Percentiles rank a stretch among this genome's conserved stretches.
phyloP scores from a whole-genome alignment of 2,113 vertebrate genomes.

The Melanocharis versteri region DNA sequence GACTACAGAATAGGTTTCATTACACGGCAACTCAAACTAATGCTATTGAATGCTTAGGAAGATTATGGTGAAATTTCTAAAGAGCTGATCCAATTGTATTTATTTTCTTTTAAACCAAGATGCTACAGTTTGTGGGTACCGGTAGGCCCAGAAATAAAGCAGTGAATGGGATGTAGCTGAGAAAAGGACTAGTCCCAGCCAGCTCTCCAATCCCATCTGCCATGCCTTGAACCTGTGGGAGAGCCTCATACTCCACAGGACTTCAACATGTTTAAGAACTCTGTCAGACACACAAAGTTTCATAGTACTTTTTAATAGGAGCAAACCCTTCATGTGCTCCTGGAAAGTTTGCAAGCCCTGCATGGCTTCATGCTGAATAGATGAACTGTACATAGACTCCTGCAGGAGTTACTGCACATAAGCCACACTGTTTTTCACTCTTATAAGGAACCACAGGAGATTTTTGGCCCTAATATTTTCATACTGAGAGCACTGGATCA shows the following conservation, averaged over 20 bases:
- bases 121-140: neutral
- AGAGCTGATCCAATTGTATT: neutral
- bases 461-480: neutral
- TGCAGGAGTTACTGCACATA: neutral
- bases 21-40: neutral
- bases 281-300: neutral
- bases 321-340: neutral
- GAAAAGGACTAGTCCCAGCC: neutral
- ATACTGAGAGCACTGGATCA: neutral
- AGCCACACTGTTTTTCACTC: neutral
- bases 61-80: neutral
- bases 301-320: neutral
- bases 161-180: neutral
- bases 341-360: neutral
- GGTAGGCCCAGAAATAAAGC: neutral
- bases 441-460: neutral
- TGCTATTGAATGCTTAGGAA: neutral
- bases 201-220: neutral
- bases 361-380: neutral
- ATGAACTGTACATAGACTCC: neutral
- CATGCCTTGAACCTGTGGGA: neutral
- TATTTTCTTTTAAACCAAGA: neutral
- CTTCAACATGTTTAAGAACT: neutral
- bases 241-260: neutral
- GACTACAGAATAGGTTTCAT: neutral